Evolutionary conservation across 2,888 invertebrate species (phyloP).

Genomic region (Leptogaster cylindrica): DNA sequence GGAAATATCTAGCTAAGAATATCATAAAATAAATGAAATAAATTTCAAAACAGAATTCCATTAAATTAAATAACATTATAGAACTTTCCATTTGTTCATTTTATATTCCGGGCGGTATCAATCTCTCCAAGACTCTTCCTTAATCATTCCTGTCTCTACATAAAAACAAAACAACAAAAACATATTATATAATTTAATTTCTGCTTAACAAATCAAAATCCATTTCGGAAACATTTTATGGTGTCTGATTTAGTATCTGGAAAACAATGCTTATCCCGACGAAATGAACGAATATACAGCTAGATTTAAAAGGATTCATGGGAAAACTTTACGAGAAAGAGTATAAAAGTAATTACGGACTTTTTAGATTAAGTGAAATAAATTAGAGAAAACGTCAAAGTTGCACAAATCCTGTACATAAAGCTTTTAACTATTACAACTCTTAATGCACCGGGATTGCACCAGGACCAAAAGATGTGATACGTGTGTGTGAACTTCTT

Average conservation of each 20-base stretch:
- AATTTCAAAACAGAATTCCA: neutral
- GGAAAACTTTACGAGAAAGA: conserved; percentile 23
- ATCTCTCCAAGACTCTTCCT: too few relatives aligned
- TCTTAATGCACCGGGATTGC: neutral
- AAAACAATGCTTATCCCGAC: conserved; percentile 18
- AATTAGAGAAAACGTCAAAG: conserved; percentile 15
- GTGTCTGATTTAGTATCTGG: conserved; percentile 6
- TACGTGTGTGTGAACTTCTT: neutral
- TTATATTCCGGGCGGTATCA: neutral
- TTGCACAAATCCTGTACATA: conserved; percentile 11
- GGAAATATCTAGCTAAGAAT: neutral
- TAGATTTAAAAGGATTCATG: conserved; percentile 30
- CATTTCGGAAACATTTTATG: conserved; percentile 22
- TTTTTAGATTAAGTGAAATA: conserved; percentile 26
- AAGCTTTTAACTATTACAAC: conserved; percentile 6
- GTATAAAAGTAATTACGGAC: conserved; percentile 29
- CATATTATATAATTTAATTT: too few relatives aligned
- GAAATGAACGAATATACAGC: neutral
- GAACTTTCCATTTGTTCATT: neutral
- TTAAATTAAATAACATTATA: neutral
- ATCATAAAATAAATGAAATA: neutral
- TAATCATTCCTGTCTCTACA: too few relatives aligned
- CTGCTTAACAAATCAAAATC: neutral
- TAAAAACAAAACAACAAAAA: too few relatives aligned
- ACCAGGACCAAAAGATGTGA: conserved; percentile 7